Evolutionary conservation across 2,113 vertebrate species (phyloP), one percentile per base, ranked within the genome.

Genomic region (Corynorhinus townsendii): DNA sequence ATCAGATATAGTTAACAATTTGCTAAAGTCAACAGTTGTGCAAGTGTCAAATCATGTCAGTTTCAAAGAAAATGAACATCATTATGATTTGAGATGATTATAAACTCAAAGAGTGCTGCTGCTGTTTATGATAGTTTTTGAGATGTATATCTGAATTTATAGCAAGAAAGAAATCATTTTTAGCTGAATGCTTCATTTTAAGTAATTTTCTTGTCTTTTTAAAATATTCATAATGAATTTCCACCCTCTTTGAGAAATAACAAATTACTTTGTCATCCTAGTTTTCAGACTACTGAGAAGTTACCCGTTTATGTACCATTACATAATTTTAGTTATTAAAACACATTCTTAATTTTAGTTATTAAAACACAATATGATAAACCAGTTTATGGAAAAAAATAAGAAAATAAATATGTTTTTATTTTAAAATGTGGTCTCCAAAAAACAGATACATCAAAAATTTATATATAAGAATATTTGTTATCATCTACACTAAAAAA

Each of bases 31-130:
- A 89, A 88, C 84, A 96, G 38, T 40, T 73, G 64, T 20, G 28
- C 14, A 91, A 90, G 59, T 92, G 71, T 94, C 93, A 84, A 80
- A 84, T 73, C 49, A 71, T 80, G 64, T 92, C 86, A 91, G 6
- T 91, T 91, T 45, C 38, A 54, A 95, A 85, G 52, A 85, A 95
- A 94, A 95, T 82, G 59, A 96, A 45, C 76, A 68, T 82, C 9
- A 0, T 72, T 91, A 47, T 81, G 85, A 91, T 68, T 73, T 54
- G 35, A 86, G 66, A 73, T 89, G 87, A 93, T 76, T 94, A 81
- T 68, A 81, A 95, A 96, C 16, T 69, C 54, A 76, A 83, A 85
- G 94, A 56, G 12, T 66, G 35, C 47, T 86, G 11, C 69, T 71
- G 43, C 22, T 69, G 11, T n/a, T 90, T 69, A 35, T 30, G 26